Percentiles rank a stretch among this genome's conserved stretches.
Evolutionary conservation across 1,140 invertebrate genomes (phyloP).

Genomic region (Anadara kagoshimensis): DNA sequence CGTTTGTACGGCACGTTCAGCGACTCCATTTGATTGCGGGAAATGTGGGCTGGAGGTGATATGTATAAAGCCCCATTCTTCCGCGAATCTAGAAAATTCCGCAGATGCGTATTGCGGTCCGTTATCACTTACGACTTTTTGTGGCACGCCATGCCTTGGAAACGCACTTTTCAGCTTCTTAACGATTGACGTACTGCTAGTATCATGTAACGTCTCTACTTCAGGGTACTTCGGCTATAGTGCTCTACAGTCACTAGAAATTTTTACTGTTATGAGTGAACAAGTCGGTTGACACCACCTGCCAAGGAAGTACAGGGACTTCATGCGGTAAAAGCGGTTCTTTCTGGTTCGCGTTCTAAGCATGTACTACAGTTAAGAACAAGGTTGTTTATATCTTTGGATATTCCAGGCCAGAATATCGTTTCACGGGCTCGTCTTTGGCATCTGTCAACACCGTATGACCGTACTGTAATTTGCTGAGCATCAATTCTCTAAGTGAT

Average conservation of each 20-base stretch:
- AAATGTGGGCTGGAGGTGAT: slow-evolving; percentile 42
- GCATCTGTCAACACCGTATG: no score
- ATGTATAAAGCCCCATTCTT: slow-evolving; percentile 39
- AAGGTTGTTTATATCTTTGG: no score
- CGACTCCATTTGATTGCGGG: slow-evolving; percentile 39
- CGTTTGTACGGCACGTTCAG: slow-evolving; percentile 48
- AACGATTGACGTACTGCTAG: slow-evolving; percentile 15
- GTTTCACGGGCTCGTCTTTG: no score
- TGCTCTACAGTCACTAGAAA: slow-evolving; percentile 48
- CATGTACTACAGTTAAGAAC: no score
- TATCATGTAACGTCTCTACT: slow-evolving; percentile 7
- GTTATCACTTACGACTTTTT: slow-evolving; percentile 71
- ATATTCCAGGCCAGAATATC: no score
- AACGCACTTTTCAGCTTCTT: slow-evolving; percentile 35
- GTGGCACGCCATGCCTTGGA: slow-evolving; percentile 35
- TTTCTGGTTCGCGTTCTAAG: no score
- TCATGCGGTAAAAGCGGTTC: no score
- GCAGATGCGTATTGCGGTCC: slow-evolving; percentile 71
- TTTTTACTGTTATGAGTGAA: no score
- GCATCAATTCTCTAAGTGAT: no score
- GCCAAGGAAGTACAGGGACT: no score
- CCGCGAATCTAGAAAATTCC: slow-evolving; percentile 58
- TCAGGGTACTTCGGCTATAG: slow-evolving; percentile 43
- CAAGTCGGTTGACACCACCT: no score
- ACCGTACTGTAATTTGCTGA: no score